These are phyloP conservation scores for Pseudochromis fuscus DNA, from an alignment of 2,797 vertebrate genomes.

Conservation along the genomic window DNA sequence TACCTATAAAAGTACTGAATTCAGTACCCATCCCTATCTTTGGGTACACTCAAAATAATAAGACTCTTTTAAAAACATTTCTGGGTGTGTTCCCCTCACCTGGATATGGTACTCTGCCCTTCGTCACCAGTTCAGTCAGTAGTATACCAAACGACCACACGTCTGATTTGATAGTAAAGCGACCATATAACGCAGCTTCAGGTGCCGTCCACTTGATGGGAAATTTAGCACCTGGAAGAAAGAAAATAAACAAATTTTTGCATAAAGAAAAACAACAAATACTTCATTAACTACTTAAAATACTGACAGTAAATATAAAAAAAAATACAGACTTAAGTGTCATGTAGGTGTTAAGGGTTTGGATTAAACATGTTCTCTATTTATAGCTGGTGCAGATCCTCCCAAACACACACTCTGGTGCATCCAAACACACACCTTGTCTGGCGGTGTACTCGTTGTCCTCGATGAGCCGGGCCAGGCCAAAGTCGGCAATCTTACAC, in stretches of 20 bases:
- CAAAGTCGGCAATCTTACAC: constrained; percentile 98
- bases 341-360: background rate
- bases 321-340: too few species aligned
- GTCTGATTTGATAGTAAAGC: constrained; percentile 98
- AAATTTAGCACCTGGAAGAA: constrained; percentile 93
- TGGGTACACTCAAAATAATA: too few species aligned
- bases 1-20: too few species aligned
- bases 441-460: constrained; percentile 99
- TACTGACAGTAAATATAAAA: too few species aligned
- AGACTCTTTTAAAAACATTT: too few species aligned
- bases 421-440: constrained; percentile 87
- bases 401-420: background rate
- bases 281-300: background rate
- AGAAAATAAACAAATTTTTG: too few species aligned
- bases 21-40: too few species aligned
- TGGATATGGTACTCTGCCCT: constrained; percentile 97
- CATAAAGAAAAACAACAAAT: too few species aligned
- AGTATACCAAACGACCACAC: constrained; percentile 98
- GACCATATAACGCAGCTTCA: constrained; percentile 94
- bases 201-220: constrained; percentile 99
- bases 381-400: background rate
- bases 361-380: constrained; percentile 7
- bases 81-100: constrained; percentile 76
- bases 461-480: constrained; percentile 97
- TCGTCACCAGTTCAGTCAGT: constrained; percentile 96